phyloP scores from a whole-genome alignment of 1,140 invertebrate species.

The Hylaeus anthracinus region DNA sequence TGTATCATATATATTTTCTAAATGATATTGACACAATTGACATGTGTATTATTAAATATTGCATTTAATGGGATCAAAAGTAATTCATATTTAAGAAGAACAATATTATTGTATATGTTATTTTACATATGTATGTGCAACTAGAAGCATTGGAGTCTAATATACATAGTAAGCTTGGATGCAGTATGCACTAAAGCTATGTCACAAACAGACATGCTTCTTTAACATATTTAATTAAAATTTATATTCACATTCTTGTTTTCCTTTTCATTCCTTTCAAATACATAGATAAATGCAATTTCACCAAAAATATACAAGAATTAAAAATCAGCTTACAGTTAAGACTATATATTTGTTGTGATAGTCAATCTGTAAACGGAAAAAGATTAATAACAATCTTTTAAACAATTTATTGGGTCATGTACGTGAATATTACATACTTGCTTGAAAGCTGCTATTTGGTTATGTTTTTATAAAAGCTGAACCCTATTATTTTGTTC shows the following conservation, averaged over 20 bases:
- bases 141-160: not conserved
- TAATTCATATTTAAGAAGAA: not conserved
- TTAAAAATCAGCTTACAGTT: conserved; percentile 35
- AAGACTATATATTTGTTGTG: conserved; percentile 22
- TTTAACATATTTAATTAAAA: conserved; percentile 39
- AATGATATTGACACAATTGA: conserved; percentile 54
- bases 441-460: conserved; percentile 41
- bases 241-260: conserved; percentile 26
- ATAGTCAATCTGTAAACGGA: conserved; percentile 17
- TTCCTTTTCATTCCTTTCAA: conserved; percentile 7
- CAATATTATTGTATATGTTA: not conserved
- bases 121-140: not conserved
- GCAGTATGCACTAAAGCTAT: conserved; percentile 47
- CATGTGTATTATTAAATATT: conserved; percentile 35
- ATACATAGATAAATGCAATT: conserved; percentile 43
- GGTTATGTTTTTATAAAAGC: conserved; percentile 34
- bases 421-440: conserved; percentile 19
- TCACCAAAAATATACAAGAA: conserved; percentile 4
- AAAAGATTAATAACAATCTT: conserved; percentile 15
- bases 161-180: not conserved
- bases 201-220: conserved; percentile 42
- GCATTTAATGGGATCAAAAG: conserved; percentile 47
- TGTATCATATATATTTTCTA: conserved; percentile 34
- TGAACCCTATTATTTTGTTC: not conserved
- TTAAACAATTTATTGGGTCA: conserved; percentile 10